A percentile compares a stretch with the other conserved stretches of the same genome.
Evolutionary conservation across 2,888 invertebrate species (phyloP).

Genomic region (Drosophila tanythrix): DNA sequence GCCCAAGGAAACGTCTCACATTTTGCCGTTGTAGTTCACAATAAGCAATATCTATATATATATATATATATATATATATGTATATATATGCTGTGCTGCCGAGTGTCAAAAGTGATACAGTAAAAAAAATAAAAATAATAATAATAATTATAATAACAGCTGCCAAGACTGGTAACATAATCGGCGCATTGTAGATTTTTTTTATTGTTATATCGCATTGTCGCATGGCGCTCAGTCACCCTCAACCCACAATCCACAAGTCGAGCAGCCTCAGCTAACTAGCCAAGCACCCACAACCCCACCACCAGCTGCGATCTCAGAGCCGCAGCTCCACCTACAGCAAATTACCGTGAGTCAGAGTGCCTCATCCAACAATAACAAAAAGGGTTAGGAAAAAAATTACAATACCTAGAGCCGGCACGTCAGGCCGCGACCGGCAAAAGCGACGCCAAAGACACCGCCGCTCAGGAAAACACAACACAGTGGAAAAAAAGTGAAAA

Average conservation of each 20-base stretch:
- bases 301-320: constrained; percentile 24
- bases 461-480: constrained; percentile 49
- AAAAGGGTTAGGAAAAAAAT: constrained; percentile 47
- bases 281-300: constrained; percentile 26
- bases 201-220: constrained; percentile 45
- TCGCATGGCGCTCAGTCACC: constrained; percentile 62
- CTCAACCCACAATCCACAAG: constrained; percentile 31
- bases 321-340: constrained; percentile 17
- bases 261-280: constrained; percentile 20
- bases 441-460: constrained; percentile 36
- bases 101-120: constrained; percentile 7
- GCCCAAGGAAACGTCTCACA: constrained; percentile 11
- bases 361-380: constrained; percentile 49
- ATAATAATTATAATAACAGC: constrained; percentile 47
- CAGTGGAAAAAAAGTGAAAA: constrained; percentile 72
- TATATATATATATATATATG: constrained; percentile 23
- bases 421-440: constrained; percentile 41
- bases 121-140: constrained; percentile 20
- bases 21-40: constrained; percentile 41
- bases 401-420: constrained; percentile 55
- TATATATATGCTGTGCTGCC: constrained; percentile 13
- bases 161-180: constrained; percentile 77
- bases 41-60: constrained; percentile 19
- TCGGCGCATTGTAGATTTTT: constrained; percentile 71
- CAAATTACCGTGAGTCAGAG: constrained; percentile 30